These are phyloP conservation scores for Rhineura floridana DNA, from an alignment of 2,113 vertebrate genomes.

Conservation along the genomic window DNA sequence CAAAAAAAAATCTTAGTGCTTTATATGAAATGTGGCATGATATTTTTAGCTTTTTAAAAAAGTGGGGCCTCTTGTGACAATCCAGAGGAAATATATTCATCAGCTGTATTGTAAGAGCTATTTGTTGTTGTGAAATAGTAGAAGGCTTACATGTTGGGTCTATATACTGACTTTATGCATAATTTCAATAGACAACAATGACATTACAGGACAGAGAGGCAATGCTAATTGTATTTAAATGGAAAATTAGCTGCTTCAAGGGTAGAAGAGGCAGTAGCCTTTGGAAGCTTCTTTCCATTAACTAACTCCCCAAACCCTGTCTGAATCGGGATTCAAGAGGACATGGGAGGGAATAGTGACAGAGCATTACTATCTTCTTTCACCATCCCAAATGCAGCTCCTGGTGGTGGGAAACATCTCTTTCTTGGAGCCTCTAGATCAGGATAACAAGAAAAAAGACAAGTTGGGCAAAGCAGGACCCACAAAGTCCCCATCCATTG, in stretches of 20 bases:
- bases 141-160: not conserved
- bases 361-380: too few relatives aligned
- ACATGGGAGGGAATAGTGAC: not conserved
- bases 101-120: not conserved
- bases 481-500: not conserved
- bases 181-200: not conserved
- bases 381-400: too few relatives aligned
- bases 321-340: not conserved
- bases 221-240: not conserved
- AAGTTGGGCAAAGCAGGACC: not conserved
- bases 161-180: not conserved
- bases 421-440: not conserved
- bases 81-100: slow-evolving; percentile 25
- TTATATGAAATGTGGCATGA: not conserved
- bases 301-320: not conserved
- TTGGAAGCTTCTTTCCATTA: not conserved
- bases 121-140: not conserved
- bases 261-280: not conserved
- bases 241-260: not conserved
- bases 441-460: not conserved
- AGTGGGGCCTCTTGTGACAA: not conserved
- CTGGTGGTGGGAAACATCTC: not conserved
- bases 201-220: not conserved
- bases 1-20: slow-evolving; percentile 8
- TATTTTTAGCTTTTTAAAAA: not conserved